phyloP scores from a whole-genome alignment of 1,140 invertebrate species.

The Brachionus angularis region DNA sequence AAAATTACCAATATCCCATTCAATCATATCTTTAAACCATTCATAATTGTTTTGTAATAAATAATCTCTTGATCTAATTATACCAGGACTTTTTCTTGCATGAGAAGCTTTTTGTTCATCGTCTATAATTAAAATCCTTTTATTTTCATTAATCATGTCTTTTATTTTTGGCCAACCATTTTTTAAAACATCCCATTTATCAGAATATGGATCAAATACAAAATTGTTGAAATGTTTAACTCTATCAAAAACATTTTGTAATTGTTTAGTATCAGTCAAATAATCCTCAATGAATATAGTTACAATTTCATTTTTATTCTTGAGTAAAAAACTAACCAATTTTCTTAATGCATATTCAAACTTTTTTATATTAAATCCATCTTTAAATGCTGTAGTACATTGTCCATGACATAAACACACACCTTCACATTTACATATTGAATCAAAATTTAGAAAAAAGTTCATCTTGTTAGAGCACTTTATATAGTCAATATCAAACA shows the following conservation, averaged over 20 bases:
- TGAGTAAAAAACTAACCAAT: slow-evolving; percentile 12
- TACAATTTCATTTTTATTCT: slow-evolving; percentile 30
- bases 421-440: slow-evolving; percentile 32
- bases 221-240: slow-evolving; percentile 10
- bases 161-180: slow-evolving; percentile 38
- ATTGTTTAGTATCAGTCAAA: neutral
- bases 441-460: neutral
- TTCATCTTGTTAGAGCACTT: neutral
- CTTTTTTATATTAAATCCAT: slow-evolving; percentile 30
- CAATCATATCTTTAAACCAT: slow-evolving; percentile 13
- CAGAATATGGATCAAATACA: slow-evolving; percentile 27
- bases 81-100: slow-evolving; percentile 8
- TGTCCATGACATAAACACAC: slow-evolving; percentile 31
- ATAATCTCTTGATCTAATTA: slow-evolving; percentile 35
- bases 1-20: neutral
- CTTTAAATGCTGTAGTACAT: slow-evolving; percentile 24
- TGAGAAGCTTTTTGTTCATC: slow-evolving; percentile 5
- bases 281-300: slow-evolving; percentile 36
- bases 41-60: slow-evolving; percentile 22
- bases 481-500: slow-evolving; percentile 32
- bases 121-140: slow-evolving; percentile 33
- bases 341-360: slow-evolving; percentile 31
- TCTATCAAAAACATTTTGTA: slow-evolving; percentile 12
- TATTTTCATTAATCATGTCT: slow-evolving; percentile 15
- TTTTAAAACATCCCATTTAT: slow-evolving; percentile 34